Conservation (phyloP, 2,113 vertebrate genomes). For the Nipponia nippon region DNA sequence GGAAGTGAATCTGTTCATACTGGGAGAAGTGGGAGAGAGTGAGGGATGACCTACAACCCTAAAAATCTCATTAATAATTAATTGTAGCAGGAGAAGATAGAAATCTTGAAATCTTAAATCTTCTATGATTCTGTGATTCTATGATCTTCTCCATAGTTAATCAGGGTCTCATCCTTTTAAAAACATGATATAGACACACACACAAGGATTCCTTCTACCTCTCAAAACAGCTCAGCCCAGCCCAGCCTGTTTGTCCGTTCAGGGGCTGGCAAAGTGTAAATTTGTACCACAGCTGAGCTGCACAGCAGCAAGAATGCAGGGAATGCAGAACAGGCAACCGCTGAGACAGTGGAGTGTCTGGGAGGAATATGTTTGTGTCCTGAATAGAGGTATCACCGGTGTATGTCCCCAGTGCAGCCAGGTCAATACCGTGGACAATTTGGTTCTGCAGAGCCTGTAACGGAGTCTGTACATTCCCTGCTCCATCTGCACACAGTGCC, state of each 20-base stretch:
- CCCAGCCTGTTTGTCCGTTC: not conserved
- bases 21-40: not conserved
- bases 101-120: not conserved
- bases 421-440: not conserved
- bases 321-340: not conserved
- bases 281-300: not conserved
- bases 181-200: not conserved
- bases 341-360: not conserved
- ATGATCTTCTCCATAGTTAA: not conserved
- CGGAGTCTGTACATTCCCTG: not conserved
- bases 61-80: constrained; percentile 14
- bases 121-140: too few relatives aligned
- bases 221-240: not conserved
- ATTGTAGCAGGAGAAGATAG: not conserved
- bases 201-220: not conserved
- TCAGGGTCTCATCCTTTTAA: not conserved
- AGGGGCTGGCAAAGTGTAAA: not conserved
- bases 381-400: not conserved
- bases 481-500: not conserved
- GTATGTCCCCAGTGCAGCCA: too few relatives aligned
- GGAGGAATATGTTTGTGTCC: not conserved
- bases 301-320: not conserved
- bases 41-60: not conserved
- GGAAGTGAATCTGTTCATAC: not conserved
- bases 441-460: not conserved